A percentile compares a stretch with the other conserved stretches of the same genome.
phyloP scores from a whole-genome alignment of 2,888 invertebrate genomes.

The Entomobrya multifasciata region DNA sequence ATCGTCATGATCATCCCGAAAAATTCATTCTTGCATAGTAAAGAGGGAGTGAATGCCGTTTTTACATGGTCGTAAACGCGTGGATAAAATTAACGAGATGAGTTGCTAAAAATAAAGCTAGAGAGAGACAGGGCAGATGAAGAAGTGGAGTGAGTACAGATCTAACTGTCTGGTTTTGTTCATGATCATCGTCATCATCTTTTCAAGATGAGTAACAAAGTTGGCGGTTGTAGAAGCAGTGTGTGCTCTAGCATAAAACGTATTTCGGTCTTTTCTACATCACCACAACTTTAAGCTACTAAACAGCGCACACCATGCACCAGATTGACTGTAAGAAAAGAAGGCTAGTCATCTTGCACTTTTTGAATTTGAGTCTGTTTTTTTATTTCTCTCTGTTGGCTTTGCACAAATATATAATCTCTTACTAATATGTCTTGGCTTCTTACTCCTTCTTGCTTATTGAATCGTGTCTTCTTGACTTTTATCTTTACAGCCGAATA shows the following conservation, averaged over 20 bases:
- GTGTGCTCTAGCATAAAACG: slow-evolving; percentile 26
- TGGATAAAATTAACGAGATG: slow-evolving; percentile 77
- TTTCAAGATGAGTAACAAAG: slow-evolving; percentile 33
- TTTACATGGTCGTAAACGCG: slow-evolving; percentile 75
- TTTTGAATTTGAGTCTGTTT: slow-evolving; percentile 3
- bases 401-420: neutral
- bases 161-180: slow-evolving; percentile 41
- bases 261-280: neutral
- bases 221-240: slow-evolving; percentile 10
- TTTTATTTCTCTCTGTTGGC: neutral
- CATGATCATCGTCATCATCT: neutral
- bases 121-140: slow-evolving; percentile 4
- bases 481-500: slow-evolving; percentile 29
- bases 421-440: neutral
- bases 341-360: slow-evolving; percentile 1
- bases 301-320: neutral
- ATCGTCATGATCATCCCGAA: slow-evolving; percentile 7
- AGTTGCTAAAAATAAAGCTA: slow-evolving; percentile 76
- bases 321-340: too few relatives aligned
- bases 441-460: neutral
- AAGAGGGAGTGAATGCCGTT: slow-evolving; percentile 66
- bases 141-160: slow-evolving; percentile 1
- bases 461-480: neutral
- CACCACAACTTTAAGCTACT: too few relatives aligned
- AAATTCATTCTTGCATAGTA: slow-evolving; percentile 61